These are phyloP conservation scores for Corynorhinus townsendii DNA, from an alignment of 2,113 vertebrate genomes.

Conservation along the genomic window DNA sequence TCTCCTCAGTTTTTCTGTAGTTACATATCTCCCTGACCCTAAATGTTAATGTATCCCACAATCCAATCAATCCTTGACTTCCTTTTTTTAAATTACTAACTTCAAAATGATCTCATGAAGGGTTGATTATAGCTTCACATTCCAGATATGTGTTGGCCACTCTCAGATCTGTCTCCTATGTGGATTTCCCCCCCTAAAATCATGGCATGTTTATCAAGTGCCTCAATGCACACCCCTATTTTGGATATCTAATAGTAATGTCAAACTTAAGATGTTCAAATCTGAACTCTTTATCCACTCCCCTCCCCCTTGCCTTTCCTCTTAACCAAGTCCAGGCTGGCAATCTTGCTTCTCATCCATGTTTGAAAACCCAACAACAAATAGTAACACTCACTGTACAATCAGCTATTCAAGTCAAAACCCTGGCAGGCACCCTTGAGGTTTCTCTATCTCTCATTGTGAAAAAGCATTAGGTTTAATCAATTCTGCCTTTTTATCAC, in stretches of 20 bases:
- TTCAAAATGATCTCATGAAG: not conserved
- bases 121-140: not conserved
- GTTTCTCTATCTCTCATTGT: not conserved
- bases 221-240: not conserved
- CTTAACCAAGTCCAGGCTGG: not conserved
- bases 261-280: not conserved
- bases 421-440: not conserved
- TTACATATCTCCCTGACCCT: not conserved
- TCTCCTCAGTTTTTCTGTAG: not conserved
- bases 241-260: not conserved
- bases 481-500: not conserved
- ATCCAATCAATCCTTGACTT: not conserved
- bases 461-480: not conserved
- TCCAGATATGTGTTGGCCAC: not conserved
- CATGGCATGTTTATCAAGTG: not conserved
- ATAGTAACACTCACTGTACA: not conserved
- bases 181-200: not conserved
- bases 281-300: not conserved
- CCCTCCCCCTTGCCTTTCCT: accelerated
- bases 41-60: not conserved
- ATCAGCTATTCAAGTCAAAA: not conserved
- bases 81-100: not conserved
- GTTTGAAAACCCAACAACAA: not conserved
- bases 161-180: not conserved
- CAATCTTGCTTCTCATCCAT: not conserved